Evolutionary conservation across 2,113 vertebrate species (phyloP).

Genomic region (Furnarius figulus): DNA sequence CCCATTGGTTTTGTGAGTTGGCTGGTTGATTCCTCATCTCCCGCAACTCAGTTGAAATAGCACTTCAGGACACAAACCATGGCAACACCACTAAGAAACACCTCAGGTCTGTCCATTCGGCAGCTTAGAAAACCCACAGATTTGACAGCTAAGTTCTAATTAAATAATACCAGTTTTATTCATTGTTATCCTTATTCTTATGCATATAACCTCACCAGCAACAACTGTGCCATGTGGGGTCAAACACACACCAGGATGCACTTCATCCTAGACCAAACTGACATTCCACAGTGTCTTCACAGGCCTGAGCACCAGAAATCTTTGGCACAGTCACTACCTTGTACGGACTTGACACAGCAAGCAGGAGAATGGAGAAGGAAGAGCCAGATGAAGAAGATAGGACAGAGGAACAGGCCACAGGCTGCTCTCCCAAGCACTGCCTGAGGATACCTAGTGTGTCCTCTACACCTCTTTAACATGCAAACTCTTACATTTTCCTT

Average conservation of each 20-base stretch:
- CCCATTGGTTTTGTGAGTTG: not conserved
- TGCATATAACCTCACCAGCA: not conserved
- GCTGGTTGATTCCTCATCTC: not conserved
- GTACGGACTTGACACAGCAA: not conserved
- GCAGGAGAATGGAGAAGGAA: not conserved
- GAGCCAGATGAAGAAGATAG: not conserved
- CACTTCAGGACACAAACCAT: not conserved
- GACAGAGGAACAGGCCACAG: not conserved
- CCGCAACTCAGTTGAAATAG: not conserved
- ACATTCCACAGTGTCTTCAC: rapidly evolving
- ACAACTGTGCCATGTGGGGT: not conserved
- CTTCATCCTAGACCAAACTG: not conserved
- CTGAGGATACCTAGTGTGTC: not conserved
- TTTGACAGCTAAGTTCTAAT: not conserved
- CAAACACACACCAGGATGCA: not conserved
- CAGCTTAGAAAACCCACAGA: not conserved
- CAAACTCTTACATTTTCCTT: not conserved
- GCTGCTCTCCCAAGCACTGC: not conserved
- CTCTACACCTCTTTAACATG: not conserved
- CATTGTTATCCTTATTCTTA: not conserved
- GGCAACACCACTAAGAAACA: not conserved
- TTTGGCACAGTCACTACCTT: rapidly evolving
- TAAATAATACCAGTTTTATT: not conserved
- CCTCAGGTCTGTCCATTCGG: not conserved
- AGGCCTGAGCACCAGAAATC: not conserved